Percentiles rank a stretch among this genome's conserved stretches.
Evolutionary conservation across 2,113 vertebrate genomes (phyloP).

Genomic region (Gobiocypris rarus): DNA sequence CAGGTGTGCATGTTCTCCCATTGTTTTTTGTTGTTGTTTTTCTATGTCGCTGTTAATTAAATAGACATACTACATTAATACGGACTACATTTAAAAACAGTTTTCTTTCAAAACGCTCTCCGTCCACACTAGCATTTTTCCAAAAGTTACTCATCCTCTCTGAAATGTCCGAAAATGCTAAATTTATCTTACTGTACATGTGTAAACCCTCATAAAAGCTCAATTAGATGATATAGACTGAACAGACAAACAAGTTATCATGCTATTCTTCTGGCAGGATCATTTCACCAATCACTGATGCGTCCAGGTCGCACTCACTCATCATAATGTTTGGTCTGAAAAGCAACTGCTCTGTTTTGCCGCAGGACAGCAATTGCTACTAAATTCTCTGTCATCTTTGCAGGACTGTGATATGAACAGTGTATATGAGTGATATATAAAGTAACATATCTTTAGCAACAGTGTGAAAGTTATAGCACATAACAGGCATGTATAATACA

Average conservation of each 20-base stretch:
- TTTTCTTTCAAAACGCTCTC: not conserved
- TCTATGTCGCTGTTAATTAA: not conserved
- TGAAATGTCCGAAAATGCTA: not conserved
- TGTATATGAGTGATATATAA: too few species aligned
- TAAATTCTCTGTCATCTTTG: too few species aligned
- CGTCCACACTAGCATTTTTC: not conserved
- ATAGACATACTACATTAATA: not conserved
- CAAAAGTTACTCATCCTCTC: not conserved
- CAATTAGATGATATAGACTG: too few species aligned
- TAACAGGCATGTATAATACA: too few species aligned
- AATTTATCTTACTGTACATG: not conserved
- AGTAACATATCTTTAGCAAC: too few species aligned
- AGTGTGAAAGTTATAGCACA: too few species aligned
- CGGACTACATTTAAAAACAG: not conserved
- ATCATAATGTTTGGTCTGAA: not conserved
- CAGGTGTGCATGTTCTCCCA: conserved; percentile 55
- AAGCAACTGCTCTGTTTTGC: too few species aligned
- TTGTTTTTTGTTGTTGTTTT: not conserved
- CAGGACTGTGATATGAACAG: too few species aligned
- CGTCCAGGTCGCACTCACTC: not conserved
- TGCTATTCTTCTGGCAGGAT: not conserved
- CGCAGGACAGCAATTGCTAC: too few species aligned
- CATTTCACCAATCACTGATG: not conserved
- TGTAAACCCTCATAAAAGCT: too few species aligned
- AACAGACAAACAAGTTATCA: not conserved